These are phyloP conservation scores for Thermophis baileyi DNA, from an alignment of 2,113 vertebrate genomes.

Conservation along the genomic window DNA sequence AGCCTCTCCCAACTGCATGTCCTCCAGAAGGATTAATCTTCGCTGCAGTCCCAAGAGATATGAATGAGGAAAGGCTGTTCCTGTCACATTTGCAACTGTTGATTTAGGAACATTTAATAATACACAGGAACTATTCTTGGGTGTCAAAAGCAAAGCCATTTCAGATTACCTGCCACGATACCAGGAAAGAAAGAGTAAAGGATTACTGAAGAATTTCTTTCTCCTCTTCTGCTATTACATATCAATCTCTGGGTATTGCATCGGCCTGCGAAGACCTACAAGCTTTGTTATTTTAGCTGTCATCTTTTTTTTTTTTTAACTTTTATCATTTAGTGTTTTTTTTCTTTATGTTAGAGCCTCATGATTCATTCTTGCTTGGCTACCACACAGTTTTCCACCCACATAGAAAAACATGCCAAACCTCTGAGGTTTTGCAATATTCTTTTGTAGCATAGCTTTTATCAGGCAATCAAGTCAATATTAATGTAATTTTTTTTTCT, in stretches of 20 bases:
- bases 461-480: slow-evolving; percentile 76
- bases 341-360: slow-evolving; percentile 67
- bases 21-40: background rate
- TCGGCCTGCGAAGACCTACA: slow-evolving; percentile 35
- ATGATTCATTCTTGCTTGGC: slow-evolving; percentile 73
- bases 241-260: slow-evolving; percentile 33
- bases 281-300: slow-evolving; percentile 54
- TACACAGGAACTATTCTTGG: background rate
- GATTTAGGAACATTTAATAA: background rate
- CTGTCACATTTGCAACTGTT: background rate
- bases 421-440: slow-evolving; percentile 76
- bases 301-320: slow-evolving; percentile 24
- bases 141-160: background rate
- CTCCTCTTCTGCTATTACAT: slow-evolving; percentile 18
- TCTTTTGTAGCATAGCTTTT: slow-evolving; percentile 78
- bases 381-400: slow-evolving; percentile 71
- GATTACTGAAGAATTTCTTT: slow-evolving; percentile 32
- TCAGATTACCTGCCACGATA: background rate
- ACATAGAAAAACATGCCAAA: slow-evolving; percentile 72
- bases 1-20: background rate
- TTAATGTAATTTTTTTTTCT: slow-evolving; percentile 67
- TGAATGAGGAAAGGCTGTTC: background rate
- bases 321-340: slow-evolving; percentile 45
- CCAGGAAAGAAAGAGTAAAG: slow-evolving; percentile 32
- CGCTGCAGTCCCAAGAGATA: background rate